These are phyloP conservation scores for Bedellia somnulentella DNA, from an alignment of 2,888 invertebrate species.

Conservation along the genomic window DNA sequence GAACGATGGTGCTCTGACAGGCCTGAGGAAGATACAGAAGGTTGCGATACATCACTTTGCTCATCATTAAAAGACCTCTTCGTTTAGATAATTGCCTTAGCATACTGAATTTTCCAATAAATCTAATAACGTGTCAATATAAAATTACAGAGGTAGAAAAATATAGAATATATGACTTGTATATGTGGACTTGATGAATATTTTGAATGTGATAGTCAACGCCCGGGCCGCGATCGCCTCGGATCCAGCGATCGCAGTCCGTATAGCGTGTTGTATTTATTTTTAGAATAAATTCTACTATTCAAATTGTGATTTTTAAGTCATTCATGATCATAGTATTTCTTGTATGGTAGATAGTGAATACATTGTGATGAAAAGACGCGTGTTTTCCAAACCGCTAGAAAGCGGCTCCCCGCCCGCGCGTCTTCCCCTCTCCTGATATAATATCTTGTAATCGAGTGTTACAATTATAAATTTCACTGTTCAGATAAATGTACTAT, in stretches of 20 bases:
- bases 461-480: conserved; percentile 45
- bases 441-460: conserved; percentile 51
- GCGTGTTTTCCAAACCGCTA: conserved; percentile 40
- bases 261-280: conserved; percentile 41
- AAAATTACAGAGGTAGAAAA: too few species aligned
- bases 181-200: conserved; percentile 26
- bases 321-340: conserved; percentile 50
- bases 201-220: conserved; percentile 57
- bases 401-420: conserved; percentile 19
- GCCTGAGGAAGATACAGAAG: conserved; percentile 70
- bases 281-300: conserved; percentile 60
- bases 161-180: too few species aligned
- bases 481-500: too few species aligned
- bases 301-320: conserved; percentile 59
- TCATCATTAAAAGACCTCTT: conserved; percentile 84
- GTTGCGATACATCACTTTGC: conserved; percentile 80
- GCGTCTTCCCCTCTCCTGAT: conserved; percentile 39
- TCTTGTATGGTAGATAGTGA: conserved; percentile 54
- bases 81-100: conserved; percentile 67
- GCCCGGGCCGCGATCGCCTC: conserved; percentile 42
- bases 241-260: conserved; percentile 45
- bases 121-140: too few species aligned
- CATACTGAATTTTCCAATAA: not conserved
- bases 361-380: conserved; percentile 45
- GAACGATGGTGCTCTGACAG: conserved; percentile 66